These are phyloP conservation scores for Cygnus atratus DNA, from an alignment of 2,113 vertebrate genomes.

Conservation along the genomic window DNA sequence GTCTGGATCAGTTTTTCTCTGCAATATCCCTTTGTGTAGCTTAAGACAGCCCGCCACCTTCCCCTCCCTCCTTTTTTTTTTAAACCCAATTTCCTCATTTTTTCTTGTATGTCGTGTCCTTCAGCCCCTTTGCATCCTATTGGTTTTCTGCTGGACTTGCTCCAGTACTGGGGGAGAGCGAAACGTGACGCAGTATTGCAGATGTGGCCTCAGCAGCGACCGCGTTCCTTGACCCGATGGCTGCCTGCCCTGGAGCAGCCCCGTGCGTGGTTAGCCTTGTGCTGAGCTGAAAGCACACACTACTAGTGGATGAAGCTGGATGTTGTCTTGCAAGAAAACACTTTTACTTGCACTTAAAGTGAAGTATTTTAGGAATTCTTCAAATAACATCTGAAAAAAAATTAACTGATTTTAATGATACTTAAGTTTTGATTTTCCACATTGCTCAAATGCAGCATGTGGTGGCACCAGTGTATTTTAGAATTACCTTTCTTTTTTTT, in stretches of 20 bases:
- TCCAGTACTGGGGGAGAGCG: background rate
- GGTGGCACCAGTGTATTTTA: background rate
- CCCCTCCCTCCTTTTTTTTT: fast-evolving
- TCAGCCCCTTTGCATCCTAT: background rate
- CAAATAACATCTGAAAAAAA: background rate
- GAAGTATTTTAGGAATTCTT: background rate
- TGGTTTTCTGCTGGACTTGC: slow-evolving; percentile 13
- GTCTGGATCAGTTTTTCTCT: background rate
- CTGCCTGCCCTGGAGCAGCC: fast-evolving
- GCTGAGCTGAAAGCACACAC: fast-evolving
- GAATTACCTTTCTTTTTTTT: background rate
- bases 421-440: background rate
- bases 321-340: background rate
- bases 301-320: background rate
- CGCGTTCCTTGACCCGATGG: background rate
- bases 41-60: background rate
- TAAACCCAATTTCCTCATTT: background rate
- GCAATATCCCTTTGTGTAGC: background rate
- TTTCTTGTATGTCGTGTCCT: background rate
- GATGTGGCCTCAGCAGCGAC: background rate
- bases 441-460: background rate
- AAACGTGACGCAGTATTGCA: background rate
- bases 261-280: background rate
- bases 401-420: background rate
- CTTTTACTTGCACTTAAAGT: background rate